Evolutionary conservation across 2,113 vertebrate genomes (phyloP).

Genomic region (Gobius niger): DNA sequence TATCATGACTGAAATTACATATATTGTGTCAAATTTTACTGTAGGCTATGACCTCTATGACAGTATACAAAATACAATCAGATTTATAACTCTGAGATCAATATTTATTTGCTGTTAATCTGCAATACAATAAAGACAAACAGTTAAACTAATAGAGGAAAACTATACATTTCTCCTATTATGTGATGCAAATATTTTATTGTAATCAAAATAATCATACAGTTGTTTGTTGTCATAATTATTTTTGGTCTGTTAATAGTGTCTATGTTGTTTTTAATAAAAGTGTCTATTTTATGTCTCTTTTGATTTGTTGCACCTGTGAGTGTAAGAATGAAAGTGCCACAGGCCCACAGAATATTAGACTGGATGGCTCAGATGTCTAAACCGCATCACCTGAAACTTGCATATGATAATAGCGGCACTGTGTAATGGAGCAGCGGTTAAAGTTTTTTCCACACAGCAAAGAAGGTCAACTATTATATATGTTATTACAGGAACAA

Average conservation of each 20-base stretch:
- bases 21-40: neutral
- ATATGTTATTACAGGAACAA: too few relatives aligned
- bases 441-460: too few relatives aligned
- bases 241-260: constrained; percentile 56
- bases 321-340: neutral
- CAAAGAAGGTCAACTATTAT: too few relatives aligned
- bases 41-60: neutral
- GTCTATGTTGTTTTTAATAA: constrained; percentile 72
- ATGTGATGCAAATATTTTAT: constrained; percentile 79
- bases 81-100: constrained; percentile 32
- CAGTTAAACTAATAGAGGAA: constrained; percentile 29
- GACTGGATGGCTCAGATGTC: too few relatives aligned
- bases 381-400: too few relatives aligned
- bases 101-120: constrained; percentile 73
- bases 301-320: neutral
- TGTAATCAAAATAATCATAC: constrained; percentile 60
- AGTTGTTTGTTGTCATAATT: constrained; percentile 29
- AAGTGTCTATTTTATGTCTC: constrained; percentile 40
- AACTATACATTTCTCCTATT: constrained; percentile 59
- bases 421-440: too few relatives aligned
- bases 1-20: neutral
- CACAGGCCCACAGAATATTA: neutral
- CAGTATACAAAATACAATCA: neutral
- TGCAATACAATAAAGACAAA: constrained; percentile 33
- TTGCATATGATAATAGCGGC: too few relatives aligned